Conservation (phyloP, 2,113 vertebrate species). For the Agelaius phoeniceus region DNA sequence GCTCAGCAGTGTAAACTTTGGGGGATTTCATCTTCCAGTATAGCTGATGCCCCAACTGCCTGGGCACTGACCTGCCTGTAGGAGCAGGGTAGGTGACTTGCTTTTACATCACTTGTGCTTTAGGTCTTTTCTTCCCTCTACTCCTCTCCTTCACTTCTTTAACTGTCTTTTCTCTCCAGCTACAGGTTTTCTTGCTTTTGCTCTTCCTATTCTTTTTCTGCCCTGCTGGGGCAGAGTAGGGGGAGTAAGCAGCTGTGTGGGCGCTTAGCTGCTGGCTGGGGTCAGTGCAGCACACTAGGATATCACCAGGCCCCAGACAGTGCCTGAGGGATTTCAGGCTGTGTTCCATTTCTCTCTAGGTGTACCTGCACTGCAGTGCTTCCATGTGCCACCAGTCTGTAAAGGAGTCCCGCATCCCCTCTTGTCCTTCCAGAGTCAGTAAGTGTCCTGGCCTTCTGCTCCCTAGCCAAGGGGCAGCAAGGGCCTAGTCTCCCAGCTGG, state of each 20-base stretch:
- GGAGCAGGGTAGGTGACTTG: neutral
- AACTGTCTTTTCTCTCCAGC: neutral
- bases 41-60: neutral
- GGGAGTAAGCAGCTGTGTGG: neutral
- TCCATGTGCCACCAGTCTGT: slow-evolving; percentile 18
- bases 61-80: neutral
- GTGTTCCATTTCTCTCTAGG: neutral
- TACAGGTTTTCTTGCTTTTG: neutral
- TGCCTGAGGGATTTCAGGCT: neutral
- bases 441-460: neutral
- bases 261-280: neutral
- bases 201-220: neutral
- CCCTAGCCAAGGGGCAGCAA: neutral
- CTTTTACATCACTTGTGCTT: neutral
- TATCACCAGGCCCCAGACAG: neutral
- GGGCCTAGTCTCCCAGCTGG: neutral
- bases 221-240: neutral
- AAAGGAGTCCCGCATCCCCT: neutral
- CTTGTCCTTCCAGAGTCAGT: slow-evolving; percentile 34
- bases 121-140: neutral
- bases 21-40: neutral
- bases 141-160: neutral
- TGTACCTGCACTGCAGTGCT: slow-evolving; percentile 70
- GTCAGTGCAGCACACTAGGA: fast-evolving
- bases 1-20: neutral